These are phyloP conservation scores for Margaritifera margaritifera DNA, from an alignment of 2,888 invertebrate genomes.

Conservation along the genomic window DNA sequence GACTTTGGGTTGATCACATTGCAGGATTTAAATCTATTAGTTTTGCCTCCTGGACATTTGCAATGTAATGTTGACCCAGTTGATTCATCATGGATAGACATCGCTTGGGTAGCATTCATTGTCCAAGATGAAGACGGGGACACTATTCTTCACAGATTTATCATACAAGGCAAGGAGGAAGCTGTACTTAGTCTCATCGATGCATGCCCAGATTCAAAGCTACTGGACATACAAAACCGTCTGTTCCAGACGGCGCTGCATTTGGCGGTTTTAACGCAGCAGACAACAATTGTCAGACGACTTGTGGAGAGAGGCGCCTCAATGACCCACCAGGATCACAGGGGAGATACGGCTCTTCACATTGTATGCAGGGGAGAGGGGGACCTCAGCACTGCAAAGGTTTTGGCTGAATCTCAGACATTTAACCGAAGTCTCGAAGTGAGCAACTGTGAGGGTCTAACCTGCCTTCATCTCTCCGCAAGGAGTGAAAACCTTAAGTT, in stretches of 20 bases:
- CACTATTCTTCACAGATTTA: slow-evolving; percentile 7
- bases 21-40: too few species aligned
- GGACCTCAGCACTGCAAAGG: background rate
- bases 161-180: slow-evolving; percentile 2
- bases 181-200: slow-evolving; percentile 3
- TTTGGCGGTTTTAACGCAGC: slow-evolving; percentile 7
- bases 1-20: too few species aligned
- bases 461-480: slow-evolving; percentile 12
- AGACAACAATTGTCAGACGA: slow-evolving; percentile 1
- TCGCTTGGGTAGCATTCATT: too few species aligned
- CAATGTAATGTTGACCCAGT: too few species aligned
- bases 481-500: slow-evolving; percentile 3
- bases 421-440: slow-evolving; percentile 4
- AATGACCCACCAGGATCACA: slow-evolving; percentile 3
- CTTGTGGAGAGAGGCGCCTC: slow-evolving; percentile 5
- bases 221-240: slow-evolving; percentile 9
- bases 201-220: background rate
- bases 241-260: slow-evolving; percentile 14
- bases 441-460: slow-evolving; percentile 11
- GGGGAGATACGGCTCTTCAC: slow-evolving; percentile 17
- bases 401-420: background rate
- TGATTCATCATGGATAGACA: too few species aligned
- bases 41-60: too few species aligned
- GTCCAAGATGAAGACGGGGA: slow-evolving; percentile 11
- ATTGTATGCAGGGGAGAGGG: slow-evolving; percentile 4